Evolutionary conservation across 92 coral and sea anemone species (phyloP), one percentile per base, ranked within the genome.

Genomic region (Chrysogorgia sp.): DNA sequence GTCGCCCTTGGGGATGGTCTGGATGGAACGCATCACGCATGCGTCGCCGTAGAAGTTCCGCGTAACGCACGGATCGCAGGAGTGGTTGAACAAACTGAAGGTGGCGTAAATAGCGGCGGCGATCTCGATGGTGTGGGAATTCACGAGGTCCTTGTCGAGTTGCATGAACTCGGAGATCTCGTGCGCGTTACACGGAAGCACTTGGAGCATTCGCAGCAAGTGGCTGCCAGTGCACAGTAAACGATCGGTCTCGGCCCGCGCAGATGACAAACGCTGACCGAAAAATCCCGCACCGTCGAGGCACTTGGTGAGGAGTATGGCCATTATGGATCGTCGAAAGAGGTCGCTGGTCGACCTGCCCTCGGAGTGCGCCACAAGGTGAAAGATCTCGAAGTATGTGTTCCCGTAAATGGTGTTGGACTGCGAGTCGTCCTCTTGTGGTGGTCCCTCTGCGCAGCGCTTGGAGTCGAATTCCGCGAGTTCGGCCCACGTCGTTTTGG

Each of bases 171-270:
- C 97, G 15, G 99, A 88, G 15, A 96, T 85, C 72, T 96, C 99
- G 75, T 96, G 99, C 0, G 99, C 97, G 82, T 96, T 96, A 59
- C 99, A 96, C 2, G 99, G 97, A 64, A 92, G 83, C 53, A 89
- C 84, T 37, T 96, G 99, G 50, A 91, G 88, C 66, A 91, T 96
- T 56, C 97, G 85, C 43, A 96, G 82, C 10, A 91, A 64, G 40
- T 91, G 90, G 14, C 99, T 86, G 0, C 97, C 99, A 57, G 88
- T 69, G 49, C 67, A 88, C 31, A 82, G n/a, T 53, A 72, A 79
- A 29, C 89, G 89, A 20, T 75, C 24, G 7, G 67, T 24, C 23
- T 32, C 63, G 34, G 37, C 75, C 3, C 17, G 30, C 30, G 7
- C 17, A 2, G 53, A 47, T 14, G 17, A 60, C 0, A 40, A 49